Conservation (phyloP, 2,888 invertebrate genomes). For the Luperina nickerlii region DNA sequence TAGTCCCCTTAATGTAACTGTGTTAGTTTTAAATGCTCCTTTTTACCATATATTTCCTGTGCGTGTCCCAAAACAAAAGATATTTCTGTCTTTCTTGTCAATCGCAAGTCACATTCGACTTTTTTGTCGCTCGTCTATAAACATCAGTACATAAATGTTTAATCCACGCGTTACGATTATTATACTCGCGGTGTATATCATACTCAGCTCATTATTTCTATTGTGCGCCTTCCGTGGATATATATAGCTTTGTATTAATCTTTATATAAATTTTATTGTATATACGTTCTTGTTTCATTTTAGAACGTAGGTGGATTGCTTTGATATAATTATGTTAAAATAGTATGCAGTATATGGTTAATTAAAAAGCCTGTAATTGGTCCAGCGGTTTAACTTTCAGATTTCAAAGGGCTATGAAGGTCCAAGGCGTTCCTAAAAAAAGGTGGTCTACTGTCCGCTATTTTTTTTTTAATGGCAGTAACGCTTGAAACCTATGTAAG, state of each 20-base stretch:
- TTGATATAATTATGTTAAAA: background rate
- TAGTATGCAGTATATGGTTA: background rate
- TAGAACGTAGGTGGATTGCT: background rate
- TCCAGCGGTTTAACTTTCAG: background rate
- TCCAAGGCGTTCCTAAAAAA: no score
- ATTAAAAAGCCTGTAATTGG: no score
- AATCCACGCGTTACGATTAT: constrained; percentile 61
- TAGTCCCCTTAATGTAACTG: no score
- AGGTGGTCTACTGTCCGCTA: no score
- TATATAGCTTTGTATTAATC: constrained; percentile 55
- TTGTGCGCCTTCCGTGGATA: constrained; percentile 62
- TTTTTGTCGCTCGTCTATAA: constrained; percentile 45
- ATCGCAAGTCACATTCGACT: constrained; percentile 4
- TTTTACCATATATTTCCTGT: no score
- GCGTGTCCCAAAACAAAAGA: no score
- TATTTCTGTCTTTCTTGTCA: background rate
- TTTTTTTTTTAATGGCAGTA: no score
- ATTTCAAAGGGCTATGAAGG: background rate
- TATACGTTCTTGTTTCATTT: constrained; percentile 24
- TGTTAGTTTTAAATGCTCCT: no score
- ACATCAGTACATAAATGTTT: constrained; percentile 58
- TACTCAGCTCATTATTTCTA: constrained; percentile 71
- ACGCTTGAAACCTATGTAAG: no score
- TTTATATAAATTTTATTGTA: constrained; percentile 42
- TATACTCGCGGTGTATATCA: constrained; percentile 63